Evolutionary conservation across 2,888 invertebrate species (phyloP), one percentile per base, ranked within the genome.

Genomic region (Dichetophora obliterata): DNA sequence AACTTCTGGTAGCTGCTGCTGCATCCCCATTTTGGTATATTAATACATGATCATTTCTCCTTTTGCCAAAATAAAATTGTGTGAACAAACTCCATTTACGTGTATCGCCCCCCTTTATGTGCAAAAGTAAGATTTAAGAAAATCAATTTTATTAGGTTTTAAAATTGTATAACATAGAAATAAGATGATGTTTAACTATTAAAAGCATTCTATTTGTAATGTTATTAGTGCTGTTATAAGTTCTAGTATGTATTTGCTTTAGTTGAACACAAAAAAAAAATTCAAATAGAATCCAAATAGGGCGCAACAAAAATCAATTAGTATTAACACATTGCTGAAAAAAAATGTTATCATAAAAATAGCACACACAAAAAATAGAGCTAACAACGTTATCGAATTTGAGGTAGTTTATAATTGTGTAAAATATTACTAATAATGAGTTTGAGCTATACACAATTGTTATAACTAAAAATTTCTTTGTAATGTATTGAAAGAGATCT

Each of bases 271-370:
- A 61, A 61, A 27, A 24, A 61, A 61, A 43, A 43, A 43, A 11
- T 11, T 11, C 5, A 37, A 37, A 24, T 5, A 19, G 27, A 61
- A 11, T 52, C 24, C 24, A 27, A 61, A 6, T 14, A 43, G 14
- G 11, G 43, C 43, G 59, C 59, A 61, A 61, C 27, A 61, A 61
- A 61, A 61, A 61, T 24, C 59, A 61, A 24, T 61, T 24, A 61
- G 24, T 54, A 24, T 59, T 37, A 59, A 59, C 37, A 43, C 43
- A 3, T 43, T 43, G 43, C 43, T 61, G 22, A 27, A 14, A 61
- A 24, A 27, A 14, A 61, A 24, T 11, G 31, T 9, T 22, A 5
- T 24, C 9, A 9, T 61, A 61, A 31, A n/a, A 27, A 61, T 27
- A 14, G 27, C 59, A 61, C 24, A 27, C 1, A 22, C 22, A 54